Base-by-base conservation (phyloP, 1,140 invertebrate species). In the Eupristina koningsbergeri region DNA sequence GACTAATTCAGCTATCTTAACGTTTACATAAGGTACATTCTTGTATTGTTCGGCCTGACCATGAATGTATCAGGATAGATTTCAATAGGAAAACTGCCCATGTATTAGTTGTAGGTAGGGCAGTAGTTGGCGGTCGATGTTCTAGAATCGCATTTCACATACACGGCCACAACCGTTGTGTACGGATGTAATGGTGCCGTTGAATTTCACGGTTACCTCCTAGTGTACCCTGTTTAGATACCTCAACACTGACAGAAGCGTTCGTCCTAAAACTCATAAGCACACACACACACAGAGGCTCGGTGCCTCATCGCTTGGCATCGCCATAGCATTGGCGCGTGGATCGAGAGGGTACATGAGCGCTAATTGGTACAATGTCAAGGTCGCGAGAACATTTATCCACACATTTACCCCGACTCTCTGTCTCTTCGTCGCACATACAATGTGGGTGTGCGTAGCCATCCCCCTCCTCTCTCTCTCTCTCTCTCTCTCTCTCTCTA, bases 351-450 rank as follows among this genome's bases (percentile, higher is more conserved):
- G 89, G 88, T 91, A 89, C 87, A 88, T 87, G 89, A 85, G 89
- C 89, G 91, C 89, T 93, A 92, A 93, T 93, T 92, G 91, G 89
- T 91, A 87, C 91, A 92, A 87, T 92, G 91, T 92, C 92, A 93
- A 92, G 91, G 92, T 90, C 90, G 90, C 91, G 88, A 41, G 50
- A 36, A 13, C 41, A 45, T 11, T 5, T 45, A 45, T 45, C 41
- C 41, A 45, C 11, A 11, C 36, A 3, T 19, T 13, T 36, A 6
- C 34, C 29, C 64, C 2, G 1, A 34, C 64, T 67, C 64, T 67
- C 64, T 67, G 31, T 63, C 50, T 77, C 19, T 63, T 3, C 45
- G 13, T 26, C 26, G 26, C 53, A 26, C 1, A 58, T 26, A 58
- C n/a, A 39, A n/a, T n/a, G n/a, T n/a, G n/a, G n/a, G 73, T 11